Conservation (phyloP, 2,113 vertebrate genomes). For the Phasianus colchicus region DNA sequence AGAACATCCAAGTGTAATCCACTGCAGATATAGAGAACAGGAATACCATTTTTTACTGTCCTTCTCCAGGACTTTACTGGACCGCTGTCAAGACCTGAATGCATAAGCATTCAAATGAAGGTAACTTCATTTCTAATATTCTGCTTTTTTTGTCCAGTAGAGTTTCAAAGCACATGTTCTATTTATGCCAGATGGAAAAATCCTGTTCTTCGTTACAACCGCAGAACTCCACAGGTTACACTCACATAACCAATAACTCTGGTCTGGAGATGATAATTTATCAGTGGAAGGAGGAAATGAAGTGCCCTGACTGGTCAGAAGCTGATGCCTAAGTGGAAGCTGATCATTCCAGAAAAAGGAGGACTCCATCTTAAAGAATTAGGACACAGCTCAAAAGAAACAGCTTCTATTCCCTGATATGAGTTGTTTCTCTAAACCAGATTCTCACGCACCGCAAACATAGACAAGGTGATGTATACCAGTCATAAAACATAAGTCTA, state of each 20-base stretch:
- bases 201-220: conserved; percentile 4
- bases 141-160: not conserved
- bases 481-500: not conserved
- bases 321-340: not conserved
- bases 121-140: not conserved
- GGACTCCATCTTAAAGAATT: not conserved
- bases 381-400: not conserved
- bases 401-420: not conserved
- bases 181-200: conserved; percentile 35
- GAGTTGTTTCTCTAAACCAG: not conserved
- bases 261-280: not conserved
- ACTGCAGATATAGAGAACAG: not conserved
- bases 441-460: not conserved
- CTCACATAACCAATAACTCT: not conserved
- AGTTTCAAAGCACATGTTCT: conserved; percentile 7
- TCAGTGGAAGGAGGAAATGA: not conserved
- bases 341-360: not conserved
- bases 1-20: not conserved
- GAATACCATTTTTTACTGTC: not conserved
- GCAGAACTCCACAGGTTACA: not conserved
- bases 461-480: not conserved
- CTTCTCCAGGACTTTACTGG: not conserved
- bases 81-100: not conserved
- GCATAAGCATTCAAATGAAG: not conserved
- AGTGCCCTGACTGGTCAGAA: not conserved